Evolutionary conservation across 2,797 vertebrate species (phyloP), one percentile per base, ranked within the genome.

Genomic region (Oreonectes daqikongensis): DNA sequence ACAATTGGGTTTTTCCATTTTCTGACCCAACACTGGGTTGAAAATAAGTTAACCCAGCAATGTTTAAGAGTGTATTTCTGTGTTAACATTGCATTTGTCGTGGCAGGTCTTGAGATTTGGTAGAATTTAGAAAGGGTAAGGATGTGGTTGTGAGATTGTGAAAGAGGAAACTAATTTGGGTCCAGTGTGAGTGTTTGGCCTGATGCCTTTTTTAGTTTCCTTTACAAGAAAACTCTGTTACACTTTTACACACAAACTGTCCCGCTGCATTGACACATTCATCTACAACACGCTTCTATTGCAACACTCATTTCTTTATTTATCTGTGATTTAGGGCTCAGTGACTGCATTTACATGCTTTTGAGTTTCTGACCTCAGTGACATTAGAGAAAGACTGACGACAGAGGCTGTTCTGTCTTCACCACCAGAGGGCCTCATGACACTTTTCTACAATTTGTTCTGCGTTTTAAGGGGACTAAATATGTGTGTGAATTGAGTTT

Each of bases 121-220:
- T 2, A 57, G 9, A 35, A 38, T 60, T 3, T 26, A 14, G 3
- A 50, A 28, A 17, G 8, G 50, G 28, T 17, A 73, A 22, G 59
- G 32, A 46, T 78, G 55, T 69, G 67, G 64, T 53, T 42, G 30
- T 55, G 32, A 9, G n/a, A 17, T 74, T 63, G 70, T 48, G 70
- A 80, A 83, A 83, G 78, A 80, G 78, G 81, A 80, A 79, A 63
- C 77, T 66, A 38, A 28, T 4, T 59, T 24, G 17, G 18, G 11
- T 44, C 59, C 5, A 17, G 9, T 24, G 44, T 1, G 8, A 52
- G 22, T 20, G 38, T 59, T 28, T 24, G 3, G 3, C 2, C 4
- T 35, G 50, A 63, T 63, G 15, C 18, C 2, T 42, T 30, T n/a
- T 59, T 38, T 8, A 8, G 42, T 14, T 60, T 72, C 30, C 53